Evolutionary conservation across 2,113 vertebrate genomes (phyloP), one percentile per base, ranked within the genome.

Genomic region (Chloropsis hardwickii): DNA sequence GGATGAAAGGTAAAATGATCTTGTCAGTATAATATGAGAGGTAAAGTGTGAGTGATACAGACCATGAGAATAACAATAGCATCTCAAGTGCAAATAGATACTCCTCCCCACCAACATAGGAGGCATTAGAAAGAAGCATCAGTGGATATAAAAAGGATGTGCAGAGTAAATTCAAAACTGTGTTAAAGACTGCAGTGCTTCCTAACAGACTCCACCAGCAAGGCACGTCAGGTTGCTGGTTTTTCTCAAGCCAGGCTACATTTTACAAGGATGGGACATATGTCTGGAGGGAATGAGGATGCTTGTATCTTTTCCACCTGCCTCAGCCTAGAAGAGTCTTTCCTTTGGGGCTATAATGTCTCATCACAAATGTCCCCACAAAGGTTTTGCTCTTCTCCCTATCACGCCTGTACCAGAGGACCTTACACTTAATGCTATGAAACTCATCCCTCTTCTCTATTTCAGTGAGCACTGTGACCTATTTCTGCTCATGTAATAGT

Each of bases 1-100:
- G 73, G 39, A 87, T 39, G 10, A 76, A 57, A 87, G 50, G 29
- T 69, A 81, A 79, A 92, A 85, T 37, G 3, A 89, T 70, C 86
- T 87, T 79, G 77, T 64, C 61, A 39, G 61, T 31, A 51, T 39
- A 86, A 86, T n/a, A 53, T 1, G 2, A 86, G 77, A 73, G 24
- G 28, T 48, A 81, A 92, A 81, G n/a, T 8, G 40, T 51, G 48
- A 39, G 42, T 56, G 57, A 53, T 74, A 51, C 21, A 66, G 72
- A 62, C 33, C 57, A 53, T 12, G 48, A 44, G 71, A 73, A 77
- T 37, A 76, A 84, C 56, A 84, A 40, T 22, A 23, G 81, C 84
- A 92, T 39, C 50, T 66, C 88, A 62, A 86, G 60, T 44, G 45
- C 74, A 94, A 76, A 87, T 40, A 74, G 35, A 9, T n/a, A 28